A percentile compares a stretch with the other conserved stretches of the same genome.
These are phyloP conservation scores for Salvelinus namaycush DNA, from an alignment of 2,113 vertebrate genomes.

Conservation along the genomic window DNA sequence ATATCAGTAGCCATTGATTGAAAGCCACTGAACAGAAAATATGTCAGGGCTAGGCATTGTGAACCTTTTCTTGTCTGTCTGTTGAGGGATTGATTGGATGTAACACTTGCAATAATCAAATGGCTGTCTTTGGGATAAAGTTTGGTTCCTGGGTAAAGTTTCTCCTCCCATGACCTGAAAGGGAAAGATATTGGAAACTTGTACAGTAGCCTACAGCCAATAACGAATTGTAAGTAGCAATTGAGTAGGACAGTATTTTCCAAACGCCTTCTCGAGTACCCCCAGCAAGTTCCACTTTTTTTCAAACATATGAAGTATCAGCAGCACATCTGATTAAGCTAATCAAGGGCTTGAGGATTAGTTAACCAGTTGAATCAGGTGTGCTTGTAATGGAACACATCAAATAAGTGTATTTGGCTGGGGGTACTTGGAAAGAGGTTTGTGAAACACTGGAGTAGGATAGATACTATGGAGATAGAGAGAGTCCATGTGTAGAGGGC, in stretches of 20 bases:
- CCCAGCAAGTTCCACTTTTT: too few relatives aligned
- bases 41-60: background rate
- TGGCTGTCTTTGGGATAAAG: background rate
- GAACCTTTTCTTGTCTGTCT: background rate
- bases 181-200: constrained; percentile 64
- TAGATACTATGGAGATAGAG: too few relatives aligned
- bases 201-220: constrained; percentile 15
- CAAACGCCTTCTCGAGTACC: too few relatives aligned
- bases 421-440: too few relatives aligned
- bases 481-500: too few relatives aligned
- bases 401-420: too few relatives aligned
- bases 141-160: constrained; percentile 13
- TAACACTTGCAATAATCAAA: background rate
- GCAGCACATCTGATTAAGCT: too few relatives aligned
- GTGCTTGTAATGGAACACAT: too few relatives aligned
- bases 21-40: background rate
- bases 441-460: too few relatives aligned
- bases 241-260: background rate
- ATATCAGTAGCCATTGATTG: constrained; percentile 1
- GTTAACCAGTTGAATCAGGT: too few relatives aligned
- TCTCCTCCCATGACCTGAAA: constrained; percentile 60
- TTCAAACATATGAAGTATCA: too few relatives aligned
- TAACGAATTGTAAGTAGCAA: background rate
- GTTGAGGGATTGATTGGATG: background rate
- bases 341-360: too few relatives aligned